Conservation (phyloP, 2,797 vertebrate genomes). For the Oceanodroma leucorhoa region DNA sequence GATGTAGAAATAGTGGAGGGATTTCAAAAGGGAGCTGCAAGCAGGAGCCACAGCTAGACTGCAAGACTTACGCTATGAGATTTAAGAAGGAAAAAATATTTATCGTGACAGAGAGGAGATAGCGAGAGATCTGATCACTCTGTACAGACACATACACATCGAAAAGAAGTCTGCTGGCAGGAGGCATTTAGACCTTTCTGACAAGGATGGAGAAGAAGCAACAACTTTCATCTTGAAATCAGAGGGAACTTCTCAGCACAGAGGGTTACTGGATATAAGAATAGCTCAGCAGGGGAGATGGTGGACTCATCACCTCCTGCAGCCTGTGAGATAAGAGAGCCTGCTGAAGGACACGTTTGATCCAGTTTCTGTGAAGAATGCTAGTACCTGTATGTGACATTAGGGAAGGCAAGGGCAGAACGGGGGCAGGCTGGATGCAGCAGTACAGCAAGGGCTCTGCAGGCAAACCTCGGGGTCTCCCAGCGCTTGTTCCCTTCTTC, state of each 20-base stretch:
- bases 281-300: background rate
- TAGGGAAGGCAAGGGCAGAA: background rate
- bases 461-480: background rate
- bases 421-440: background rate
- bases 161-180: background rate
- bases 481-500: background rate
- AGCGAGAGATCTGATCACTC: background rate
- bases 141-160: background rate
- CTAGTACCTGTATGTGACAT: background rate
- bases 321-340: background rate
- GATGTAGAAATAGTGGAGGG: background rate
- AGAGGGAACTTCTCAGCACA: background rate
- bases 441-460: fast-evolving
- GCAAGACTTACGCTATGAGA: background rate
- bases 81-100: background rate
- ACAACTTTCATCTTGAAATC: constrained; percentile 19
- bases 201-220: background rate
- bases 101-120: background rate
- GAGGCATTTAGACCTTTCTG: background rate
- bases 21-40: background rate
- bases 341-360: background rate
- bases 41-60: background rate
- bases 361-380: background rate
- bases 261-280: background rate
- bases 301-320: background rate